Percentiles rank a stretch among this genome's conserved stretches.
Conservation (phyloP, 2,113 vertebrate species). For the Uria aalge region DNA sequence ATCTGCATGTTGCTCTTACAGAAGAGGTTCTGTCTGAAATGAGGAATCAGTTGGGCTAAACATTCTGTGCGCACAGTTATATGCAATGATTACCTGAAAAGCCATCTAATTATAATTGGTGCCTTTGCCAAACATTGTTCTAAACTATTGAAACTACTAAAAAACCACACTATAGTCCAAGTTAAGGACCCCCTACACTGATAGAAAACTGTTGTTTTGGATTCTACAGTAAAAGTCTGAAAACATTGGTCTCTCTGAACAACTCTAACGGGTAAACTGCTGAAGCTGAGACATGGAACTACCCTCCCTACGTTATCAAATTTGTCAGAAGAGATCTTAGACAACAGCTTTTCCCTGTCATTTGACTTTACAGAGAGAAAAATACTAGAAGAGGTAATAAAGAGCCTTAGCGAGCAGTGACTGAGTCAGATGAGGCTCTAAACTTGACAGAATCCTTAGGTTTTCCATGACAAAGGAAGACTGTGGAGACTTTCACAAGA, state of each 20-base stretch:
- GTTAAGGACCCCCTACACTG: background rate
- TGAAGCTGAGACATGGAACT: background rate
- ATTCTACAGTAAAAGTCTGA: background rate
- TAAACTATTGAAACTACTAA: background rate
- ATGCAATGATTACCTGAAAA: background rate
- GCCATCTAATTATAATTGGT: background rate
- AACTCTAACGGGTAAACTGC: background rate
- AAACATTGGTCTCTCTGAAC: background rate
- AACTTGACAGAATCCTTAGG: background rate
- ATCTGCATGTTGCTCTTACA: background rate
- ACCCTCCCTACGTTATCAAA: rapidly evolving
- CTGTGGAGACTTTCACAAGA: background rate
- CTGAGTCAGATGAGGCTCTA: background rate
- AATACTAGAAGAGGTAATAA: background rate
- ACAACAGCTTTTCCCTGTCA: background rate
- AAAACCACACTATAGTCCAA: background rate
- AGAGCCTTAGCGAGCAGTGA: background rate
- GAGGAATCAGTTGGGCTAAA: background rate
- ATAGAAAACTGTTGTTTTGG: background rate
- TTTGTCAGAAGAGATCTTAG: background rate
- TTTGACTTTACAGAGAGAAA: background rate
- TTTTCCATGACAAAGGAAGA: background rate
- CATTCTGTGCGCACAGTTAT: background rate
- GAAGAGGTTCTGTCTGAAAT: background rate
- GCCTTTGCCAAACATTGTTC: background rate